A percentile compares a stretch with the other conserved stretches of the same genome.
Conservation (phyloP, 2,797 vertebrate genomes). For the Sebastes taczanowskii region DNA sequence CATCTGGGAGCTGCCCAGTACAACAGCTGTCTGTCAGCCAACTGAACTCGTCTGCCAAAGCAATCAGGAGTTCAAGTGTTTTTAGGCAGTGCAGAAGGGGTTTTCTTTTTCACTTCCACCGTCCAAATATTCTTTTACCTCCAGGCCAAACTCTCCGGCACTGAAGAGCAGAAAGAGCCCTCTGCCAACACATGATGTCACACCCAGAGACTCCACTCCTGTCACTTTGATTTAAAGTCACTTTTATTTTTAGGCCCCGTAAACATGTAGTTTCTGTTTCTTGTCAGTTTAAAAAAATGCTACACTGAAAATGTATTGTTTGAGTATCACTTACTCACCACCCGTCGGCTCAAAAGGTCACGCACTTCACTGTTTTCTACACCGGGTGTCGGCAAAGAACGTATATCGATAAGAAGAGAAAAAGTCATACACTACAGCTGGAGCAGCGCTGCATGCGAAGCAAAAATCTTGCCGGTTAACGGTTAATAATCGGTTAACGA, state of each 20-base stretch:
- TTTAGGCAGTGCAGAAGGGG: neutral
- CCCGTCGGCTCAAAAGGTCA: fast-evolving
- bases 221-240: neutral
- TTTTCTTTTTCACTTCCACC: neutral
- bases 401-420: too few relatives aligned
- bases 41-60: constrained; percentile 25
- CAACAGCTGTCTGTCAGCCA: neutral
- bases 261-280: neutral
- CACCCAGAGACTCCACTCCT: neutral
- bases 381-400: too few relatives aligned
- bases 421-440: too few relatives aligned
- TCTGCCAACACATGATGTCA: neutral
- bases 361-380: neutral
- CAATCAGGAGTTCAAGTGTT: constrained; percentile 1
- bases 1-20: neutral
- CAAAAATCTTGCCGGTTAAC: too few relatives aligned
- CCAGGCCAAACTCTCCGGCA: neutral
- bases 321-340: neutral
- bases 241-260: neutral
- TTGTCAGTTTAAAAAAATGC: neutral
- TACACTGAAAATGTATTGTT: neutral
- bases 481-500: too few relatives aligned
- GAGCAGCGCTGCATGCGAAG: too few relatives aligned
- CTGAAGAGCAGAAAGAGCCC: neutral
- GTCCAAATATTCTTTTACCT: constrained; percentile 3